Conservation (phyloP, 1,140 invertebrate genomes). For the Dreissena polymorpha region DNA sequence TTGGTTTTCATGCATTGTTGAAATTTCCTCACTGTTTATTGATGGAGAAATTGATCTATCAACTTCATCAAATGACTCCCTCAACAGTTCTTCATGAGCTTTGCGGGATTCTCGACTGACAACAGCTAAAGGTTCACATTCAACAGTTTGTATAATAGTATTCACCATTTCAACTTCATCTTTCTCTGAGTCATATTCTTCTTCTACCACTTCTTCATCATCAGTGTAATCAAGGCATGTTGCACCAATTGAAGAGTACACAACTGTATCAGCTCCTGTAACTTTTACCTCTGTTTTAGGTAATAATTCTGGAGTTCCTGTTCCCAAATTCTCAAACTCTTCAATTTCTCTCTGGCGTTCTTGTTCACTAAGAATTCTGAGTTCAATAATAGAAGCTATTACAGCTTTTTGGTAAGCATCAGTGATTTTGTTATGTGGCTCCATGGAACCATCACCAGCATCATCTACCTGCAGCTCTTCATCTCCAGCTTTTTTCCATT, state of each 20-base stretch:
- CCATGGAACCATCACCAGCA: conserved; percentile 27
- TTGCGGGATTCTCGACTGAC: conserved; percentile 72
- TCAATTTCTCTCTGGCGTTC: conserved; percentile 46
- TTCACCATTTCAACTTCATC: conserved; percentile 46
- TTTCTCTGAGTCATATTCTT: conserved; percentile 49
- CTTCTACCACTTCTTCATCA: conserved; percentile 58
- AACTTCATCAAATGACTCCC: conserved; percentile 71
- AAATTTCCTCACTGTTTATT: conserved; percentile 64
- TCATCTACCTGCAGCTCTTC: not conserved
- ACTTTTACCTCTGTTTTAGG: conserved; percentile 48
- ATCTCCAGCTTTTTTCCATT: conserved; percentile 32
- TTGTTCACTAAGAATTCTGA: conserved; percentile 66
- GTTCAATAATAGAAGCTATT: conserved; percentile 72
- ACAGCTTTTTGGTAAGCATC: conserved; percentile 72
- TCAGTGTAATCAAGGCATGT: conserved; percentile 19
- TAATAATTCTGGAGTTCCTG: conserved; percentile 36
- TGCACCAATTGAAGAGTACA: conserved; percentile 37
- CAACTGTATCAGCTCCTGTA: conserved; percentile 11
- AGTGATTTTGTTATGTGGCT: conserved; percentile 74
- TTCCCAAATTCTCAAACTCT: conserved; percentile 25
- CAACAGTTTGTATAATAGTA: conserved; percentile 34
- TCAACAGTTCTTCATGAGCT: conserved; percentile 73
- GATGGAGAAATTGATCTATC: conserved; percentile 74
- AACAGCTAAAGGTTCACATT: conserved; percentile 56
- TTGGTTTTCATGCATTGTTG: conserved; percentile 63